phyloP scores from a whole-genome alignment of 2,888 invertebrate species.

The Lithophane semibrunnea region DNA sequence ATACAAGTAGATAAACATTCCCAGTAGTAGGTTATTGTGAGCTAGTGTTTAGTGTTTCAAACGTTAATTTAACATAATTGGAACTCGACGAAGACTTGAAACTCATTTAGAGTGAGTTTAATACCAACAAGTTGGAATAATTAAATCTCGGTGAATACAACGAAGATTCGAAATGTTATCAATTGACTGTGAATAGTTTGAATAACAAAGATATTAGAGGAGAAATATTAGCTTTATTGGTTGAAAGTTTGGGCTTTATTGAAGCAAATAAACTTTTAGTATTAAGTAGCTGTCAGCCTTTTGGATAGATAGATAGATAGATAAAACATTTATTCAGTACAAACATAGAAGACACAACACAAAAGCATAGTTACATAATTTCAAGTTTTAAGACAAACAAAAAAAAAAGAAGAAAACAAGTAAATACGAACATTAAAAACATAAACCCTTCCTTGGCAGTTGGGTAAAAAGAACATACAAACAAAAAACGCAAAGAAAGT shows the following conservation, averaged over 20 bases:
- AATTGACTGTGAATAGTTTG: slow-evolving; percentile 47
- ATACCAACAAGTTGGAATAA: slow-evolving; percentile 46
- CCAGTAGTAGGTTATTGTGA: slow-evolving; percentile 5
- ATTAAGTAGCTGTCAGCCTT: too few relatives aligned
- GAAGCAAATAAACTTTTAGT: neutral
- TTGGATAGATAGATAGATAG: too few relatives aligned
- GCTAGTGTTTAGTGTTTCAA: slow-evolving; percentile 32
- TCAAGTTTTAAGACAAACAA: too few relatives aligned
- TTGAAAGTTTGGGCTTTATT: neutral
- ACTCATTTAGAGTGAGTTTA: slow-evolving; percentile 47
- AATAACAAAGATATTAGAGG: slow-evolving; percentile 22
- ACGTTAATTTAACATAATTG: slow-evolving; percentile 51
- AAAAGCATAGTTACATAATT: too few relatives aligned
- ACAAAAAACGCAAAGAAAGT: too few relatives aligned
- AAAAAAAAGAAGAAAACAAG: too few relatives aligned
- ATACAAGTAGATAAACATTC: neutral
- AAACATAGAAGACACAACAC: too few relatives aligned
- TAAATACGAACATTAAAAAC: too few relatives aligned
- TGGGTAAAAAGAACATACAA: too few relatives aligned
- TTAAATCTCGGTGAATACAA: slow-evolving; percentile 39
- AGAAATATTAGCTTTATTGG: slow-evolving; percentile 14
- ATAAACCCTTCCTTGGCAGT: too few relatives aligned
- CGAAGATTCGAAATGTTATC: slow-evolving; percentile 41
- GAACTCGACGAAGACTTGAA: slow-evolving; percentile 39
- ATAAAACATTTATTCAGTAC: too few relatives aligned